Evolutionary conservation across 2,113 vertebrate species (phyloP).

Genomic region (Artemisiospiza belli): DNA sequence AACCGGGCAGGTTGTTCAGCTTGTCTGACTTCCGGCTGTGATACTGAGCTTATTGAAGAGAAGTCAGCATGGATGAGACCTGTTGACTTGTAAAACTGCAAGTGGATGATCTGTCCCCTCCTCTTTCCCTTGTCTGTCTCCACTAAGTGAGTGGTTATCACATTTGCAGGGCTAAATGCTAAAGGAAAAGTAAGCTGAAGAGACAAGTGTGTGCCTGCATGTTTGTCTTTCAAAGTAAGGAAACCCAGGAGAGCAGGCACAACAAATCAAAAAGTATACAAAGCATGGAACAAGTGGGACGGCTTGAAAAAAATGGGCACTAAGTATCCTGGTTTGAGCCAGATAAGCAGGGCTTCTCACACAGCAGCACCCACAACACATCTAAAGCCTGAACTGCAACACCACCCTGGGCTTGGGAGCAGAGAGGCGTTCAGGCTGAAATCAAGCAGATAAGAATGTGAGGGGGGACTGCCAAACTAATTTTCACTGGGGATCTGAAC

Average conservation of each 20-base stretch:
- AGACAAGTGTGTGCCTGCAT: background rate
- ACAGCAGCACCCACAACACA: background rate
- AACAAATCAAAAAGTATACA: background rate
- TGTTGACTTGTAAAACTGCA: background rate
- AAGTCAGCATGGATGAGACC: background rate
- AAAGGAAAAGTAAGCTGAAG: background rate
- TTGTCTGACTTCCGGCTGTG: background rate
- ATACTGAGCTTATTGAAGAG: background rate
- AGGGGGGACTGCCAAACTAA: background rate
- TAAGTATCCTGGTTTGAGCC: background rate
- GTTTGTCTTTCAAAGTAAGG: background rate
- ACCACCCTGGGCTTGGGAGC: background rate
- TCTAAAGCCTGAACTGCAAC: background rate
- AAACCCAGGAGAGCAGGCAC: background rate
- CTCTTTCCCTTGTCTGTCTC: background rate
- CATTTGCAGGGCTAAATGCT: background rate
- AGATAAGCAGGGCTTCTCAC: background rate
- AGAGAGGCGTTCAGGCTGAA: background rate
- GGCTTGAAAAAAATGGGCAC: background rate
- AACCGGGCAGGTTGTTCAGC: background rate
- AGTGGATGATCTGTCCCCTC: background rate
- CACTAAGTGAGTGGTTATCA: background rate
- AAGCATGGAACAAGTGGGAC: background rate
- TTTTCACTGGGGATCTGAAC: background rate
- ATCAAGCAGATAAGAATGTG: background rate